Conservation (phyloP, 2,888 invertebrate species). For the Dynastes tityus region DNA sequence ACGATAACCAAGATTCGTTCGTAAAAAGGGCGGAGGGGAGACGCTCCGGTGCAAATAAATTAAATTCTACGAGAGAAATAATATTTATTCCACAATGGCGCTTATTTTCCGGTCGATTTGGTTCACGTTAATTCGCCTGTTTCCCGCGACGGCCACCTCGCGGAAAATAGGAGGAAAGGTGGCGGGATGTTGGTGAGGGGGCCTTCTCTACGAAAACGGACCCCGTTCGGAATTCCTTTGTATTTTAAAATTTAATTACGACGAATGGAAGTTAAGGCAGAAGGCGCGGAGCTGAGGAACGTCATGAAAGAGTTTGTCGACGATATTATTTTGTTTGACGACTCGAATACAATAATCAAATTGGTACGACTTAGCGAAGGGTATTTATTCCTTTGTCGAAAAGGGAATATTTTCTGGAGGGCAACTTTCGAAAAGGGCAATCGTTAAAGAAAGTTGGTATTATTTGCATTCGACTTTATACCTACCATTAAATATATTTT, state of each 20-base stretch:
- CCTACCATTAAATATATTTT: neutral
- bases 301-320: conserved; percentile 10
- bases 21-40: neutral
- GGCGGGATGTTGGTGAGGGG: neutral
- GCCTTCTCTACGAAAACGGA: neutral
- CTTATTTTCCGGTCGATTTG: conserved; percentile 48
- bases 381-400: neutral
- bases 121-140: conserved; percentile 25
- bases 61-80: conserved; percentile 46
- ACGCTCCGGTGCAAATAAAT: conserved; percentile 45
- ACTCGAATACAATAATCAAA: conserved; percentile 14
- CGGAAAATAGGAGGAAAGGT: too few species aligned
- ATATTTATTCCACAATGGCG: conserved; percentile 48
- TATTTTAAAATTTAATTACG: conserved; percentile 41
- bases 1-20: neutral
- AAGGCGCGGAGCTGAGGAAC: neutral
- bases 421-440: too few species aligned
- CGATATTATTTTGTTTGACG: conserved; percentile 6
- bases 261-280: conserved; percentile 6
- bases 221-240: conserved; percentile 14
- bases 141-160: too few species aligned
- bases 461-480: neutral
- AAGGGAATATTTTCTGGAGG: neutral
- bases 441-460: too few species aligned
- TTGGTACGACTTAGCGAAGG: neutral